phyloP scores from a whole-genome alignment of 2,888 invertebrate species.

The Acrocera orbiculus region DNA sequence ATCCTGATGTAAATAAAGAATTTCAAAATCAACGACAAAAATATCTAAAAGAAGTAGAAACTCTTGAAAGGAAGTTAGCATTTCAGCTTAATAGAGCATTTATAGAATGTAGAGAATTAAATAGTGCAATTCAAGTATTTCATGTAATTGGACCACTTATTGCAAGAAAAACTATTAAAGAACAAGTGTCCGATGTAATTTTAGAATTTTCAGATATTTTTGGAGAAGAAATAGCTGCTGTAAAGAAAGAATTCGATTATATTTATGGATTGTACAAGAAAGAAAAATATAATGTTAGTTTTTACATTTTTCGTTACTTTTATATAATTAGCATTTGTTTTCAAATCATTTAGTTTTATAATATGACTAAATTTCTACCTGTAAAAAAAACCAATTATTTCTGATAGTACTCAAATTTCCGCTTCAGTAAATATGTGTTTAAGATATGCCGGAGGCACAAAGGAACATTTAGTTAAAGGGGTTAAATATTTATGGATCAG shows the following conservation, averaged over 20 bases:
- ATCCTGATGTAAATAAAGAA: constrained; percentile 50
- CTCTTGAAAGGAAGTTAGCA: constrained; percentile 61
- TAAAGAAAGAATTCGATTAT: constrained; percentile 44
- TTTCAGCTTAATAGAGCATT: constrained; percentile 65
- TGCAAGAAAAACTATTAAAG: constrained; percentile 54
- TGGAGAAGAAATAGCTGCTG: constrained; percentile 43
- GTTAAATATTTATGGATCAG: too few species aligned
- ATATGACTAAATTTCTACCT: too few species aligned
- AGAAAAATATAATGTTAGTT: too few species aligned
- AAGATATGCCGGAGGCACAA: too few species aligned
- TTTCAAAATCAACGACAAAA: constrained; percentile 38
- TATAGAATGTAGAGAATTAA: constrained; percentile 56
- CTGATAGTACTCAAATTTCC: too few species aligned
- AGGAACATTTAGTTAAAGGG: too few species aligned
- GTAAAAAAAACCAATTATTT: too few species aligned
- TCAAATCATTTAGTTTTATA: too few species aligned
- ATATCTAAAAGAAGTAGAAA: constrained; percentile 35
- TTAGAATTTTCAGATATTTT: constrained; percentile 44
- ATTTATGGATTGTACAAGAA: constrained; percentile 29
- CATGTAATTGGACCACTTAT: constrained; percentile 57
- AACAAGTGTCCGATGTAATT: constrained; percentile 51
- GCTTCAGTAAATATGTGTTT: too few species aligned
- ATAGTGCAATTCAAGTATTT: constrained; percentile 44
- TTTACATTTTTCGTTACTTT: too few species aligned
- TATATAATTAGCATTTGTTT: too few species aligned